phyloP scores from a whole-genome alignment of 2,113 vertebrate genomes.

The Nibea coibor region DNA sequence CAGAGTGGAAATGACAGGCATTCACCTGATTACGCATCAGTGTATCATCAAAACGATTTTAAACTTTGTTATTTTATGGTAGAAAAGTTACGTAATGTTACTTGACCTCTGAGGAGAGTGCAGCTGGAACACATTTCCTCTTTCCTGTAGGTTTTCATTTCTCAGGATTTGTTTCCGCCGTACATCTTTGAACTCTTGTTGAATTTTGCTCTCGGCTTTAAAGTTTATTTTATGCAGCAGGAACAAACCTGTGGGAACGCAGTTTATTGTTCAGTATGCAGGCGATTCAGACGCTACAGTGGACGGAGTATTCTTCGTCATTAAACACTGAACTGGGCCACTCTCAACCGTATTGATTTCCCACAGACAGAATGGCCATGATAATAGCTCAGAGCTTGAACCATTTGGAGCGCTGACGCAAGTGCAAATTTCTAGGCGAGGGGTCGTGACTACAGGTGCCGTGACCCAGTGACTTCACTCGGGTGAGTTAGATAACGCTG shows the following conservation, averaged over 20 bases:
- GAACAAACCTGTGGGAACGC: slow-evolving; percentile 8
- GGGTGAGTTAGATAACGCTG: slow-evolving; percentile 61
- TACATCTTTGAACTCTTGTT: slow-evolving; percentile 1
- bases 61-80: too few relatives aligned
- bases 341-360: slow-evolving; percentile 64
- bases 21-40: too few relatives aligned
- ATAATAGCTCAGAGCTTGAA: slow-evolving; percentile 37
- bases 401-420: slow-evolving; percentile 60
- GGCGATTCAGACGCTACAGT: background rate
- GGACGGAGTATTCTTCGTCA: slow-evolving; percentile 8
- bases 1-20: too few relatives aligned
- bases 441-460: slow-evolving; percentile 45
- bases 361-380: background rate
- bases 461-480: slow-evolving; percentile 59
- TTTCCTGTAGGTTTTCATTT: slow-evolving; percentile 12
- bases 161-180: background rate
- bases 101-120: background rate
- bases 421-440: slow-evolving; percentile 50
- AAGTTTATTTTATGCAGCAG: background rate
- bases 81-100: too few relatives aligned
- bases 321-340: slow-evolving; percentile 46
- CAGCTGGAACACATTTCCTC: background rate
- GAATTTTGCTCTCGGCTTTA: background rate
- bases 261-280: slow-evolving; percentile 9
- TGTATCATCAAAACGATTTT: too few relatives aligned